Conservation (phyloP, 2,113 vertebrate genomes). For the Ceyx cyanopectus region DNA sequence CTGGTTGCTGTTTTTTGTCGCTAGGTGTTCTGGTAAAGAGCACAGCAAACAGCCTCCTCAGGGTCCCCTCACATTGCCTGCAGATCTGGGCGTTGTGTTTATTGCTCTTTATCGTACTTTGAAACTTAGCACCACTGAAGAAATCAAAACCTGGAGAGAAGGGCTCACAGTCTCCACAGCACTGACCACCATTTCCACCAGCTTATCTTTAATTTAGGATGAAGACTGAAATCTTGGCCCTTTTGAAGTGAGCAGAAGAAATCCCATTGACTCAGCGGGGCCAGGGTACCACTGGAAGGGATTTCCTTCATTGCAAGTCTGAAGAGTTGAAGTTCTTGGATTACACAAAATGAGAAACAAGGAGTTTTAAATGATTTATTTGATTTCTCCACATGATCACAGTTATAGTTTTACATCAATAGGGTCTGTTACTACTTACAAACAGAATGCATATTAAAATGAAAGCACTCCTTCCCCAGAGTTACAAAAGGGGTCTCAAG, state of each 20-base stretch:
- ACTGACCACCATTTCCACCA: neutral
- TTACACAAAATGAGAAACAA: constrained; percentile 64
- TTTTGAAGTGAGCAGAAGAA: neutral
- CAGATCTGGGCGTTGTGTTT: neutral
- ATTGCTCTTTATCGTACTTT: neutral
- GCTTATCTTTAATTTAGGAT: neutral
- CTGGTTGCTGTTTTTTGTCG: neutral
- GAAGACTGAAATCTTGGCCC: neutral
- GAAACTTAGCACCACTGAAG: neutral
- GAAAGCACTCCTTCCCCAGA: constrained; percentile 81
- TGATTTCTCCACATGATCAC: constrained; percentile 91
- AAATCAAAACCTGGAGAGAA: neutral
- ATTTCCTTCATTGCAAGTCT: neutral
- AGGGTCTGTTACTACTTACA: constrained; percentile 89
- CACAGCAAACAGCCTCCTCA: neutral
- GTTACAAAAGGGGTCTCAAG: constrained; percentile 80
- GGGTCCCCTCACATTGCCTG: neutral
- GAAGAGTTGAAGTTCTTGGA: neutral
- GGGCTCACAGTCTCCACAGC: neutral
- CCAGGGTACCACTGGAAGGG: neutral
- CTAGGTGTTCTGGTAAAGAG: neutral
- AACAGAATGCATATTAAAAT: constrained; percentile 90
- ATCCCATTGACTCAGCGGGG: neutral
- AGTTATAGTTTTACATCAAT: constrained; percentile 92
- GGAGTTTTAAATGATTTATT: constrained; percentile 88